Conservation (phyloP, 2,888 invertebrate species). For the Andrena dorsata region DNA sequence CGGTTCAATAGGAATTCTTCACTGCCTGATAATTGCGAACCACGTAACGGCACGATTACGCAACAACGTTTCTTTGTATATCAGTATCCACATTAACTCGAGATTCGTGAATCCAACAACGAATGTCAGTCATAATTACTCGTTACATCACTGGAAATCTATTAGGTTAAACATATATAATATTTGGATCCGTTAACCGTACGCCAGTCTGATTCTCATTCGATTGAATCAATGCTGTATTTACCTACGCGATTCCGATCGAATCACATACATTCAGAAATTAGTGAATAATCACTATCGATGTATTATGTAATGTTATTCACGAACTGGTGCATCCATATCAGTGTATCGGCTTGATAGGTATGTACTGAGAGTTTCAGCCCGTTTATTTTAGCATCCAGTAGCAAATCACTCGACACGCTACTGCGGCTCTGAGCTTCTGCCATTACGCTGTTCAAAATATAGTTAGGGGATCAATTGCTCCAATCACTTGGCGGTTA, state of each 20-base stretch:
- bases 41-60: not conserved
- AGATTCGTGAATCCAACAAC: not conserved
- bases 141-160: not conserved
- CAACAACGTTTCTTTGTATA: not conserved
- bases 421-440: not conserved
- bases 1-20: not conserved
- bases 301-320: not conserved
- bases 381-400: not conserved
- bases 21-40: not conserved
- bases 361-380: not conserved
- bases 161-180: not conserved
- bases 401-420: not conserved
- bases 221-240: not conserved
- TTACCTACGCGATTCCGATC: too few species aligned
- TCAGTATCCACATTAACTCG: not conserved
- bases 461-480: not conserved
- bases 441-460: not conserved
- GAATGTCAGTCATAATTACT: slow-evolving; percentile 5
- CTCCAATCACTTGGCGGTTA: not conserved
- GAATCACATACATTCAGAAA: too few species aligned
- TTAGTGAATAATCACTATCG: too few species aligned
- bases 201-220: not conserved
- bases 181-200: not conserved
- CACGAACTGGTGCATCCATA: too few species aligned
- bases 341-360: not conserved